Percentiles rank a stretch among this genome's conserved stretches.
phyloP scores from a whole-genome alignment of 2,888 invertebrate genomes.

The Melangyna quadrimaculata region DNA sequence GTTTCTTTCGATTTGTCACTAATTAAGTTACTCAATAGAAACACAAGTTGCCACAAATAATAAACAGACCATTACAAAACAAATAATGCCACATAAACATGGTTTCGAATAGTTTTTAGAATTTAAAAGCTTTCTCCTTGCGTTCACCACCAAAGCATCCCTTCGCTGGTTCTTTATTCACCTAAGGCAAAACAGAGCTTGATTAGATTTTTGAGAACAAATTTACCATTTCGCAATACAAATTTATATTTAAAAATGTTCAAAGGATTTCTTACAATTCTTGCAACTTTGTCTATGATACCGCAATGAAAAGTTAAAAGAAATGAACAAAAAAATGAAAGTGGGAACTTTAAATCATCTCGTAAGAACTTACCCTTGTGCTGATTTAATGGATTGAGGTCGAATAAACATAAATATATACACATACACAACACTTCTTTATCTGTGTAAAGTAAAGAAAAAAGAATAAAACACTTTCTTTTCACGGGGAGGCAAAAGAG shows the following conservation, averaged over 20 bases:
- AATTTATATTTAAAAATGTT: neutral
- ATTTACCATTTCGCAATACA: neutral
- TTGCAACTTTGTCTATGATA: neutral
- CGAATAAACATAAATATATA: slow-evolving; percentile 39
- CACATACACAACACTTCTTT: slow-evolving; percentile 27
- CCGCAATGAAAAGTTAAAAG: neutral
- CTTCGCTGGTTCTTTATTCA: neutral
- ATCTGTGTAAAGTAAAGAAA: neutral
- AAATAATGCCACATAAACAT: slow-evolving; percentile 29
- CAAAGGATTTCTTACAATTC: neutral
- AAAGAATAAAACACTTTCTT: slow-evolving; percentile 32
- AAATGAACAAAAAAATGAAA: neutral
- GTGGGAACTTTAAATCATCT: slow-evolving; percentile 30
- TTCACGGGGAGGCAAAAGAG: neutral
- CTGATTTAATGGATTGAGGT: slow-evolving; percentile 49
- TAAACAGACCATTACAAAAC: slow-evolving; percentile 22
- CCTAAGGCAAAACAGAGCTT: slow-evolving; percentile 22
- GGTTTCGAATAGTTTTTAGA: slow-evolving; percentile 6
- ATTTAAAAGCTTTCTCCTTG: slow-evolving; percentile 32
- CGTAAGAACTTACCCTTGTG: slow-evolving; percentile 57
- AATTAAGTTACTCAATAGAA: slow-evolving; percentile 17
- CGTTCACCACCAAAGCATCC: neutral
- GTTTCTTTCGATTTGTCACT: neutral
- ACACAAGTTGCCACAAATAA: neutral
- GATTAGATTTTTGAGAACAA: slow-evolving; percentile 29